These are phyloP conservation scores for Thomomys bottae DNA, from an alignment of 2,113 vertebrate species.

Conservation along the genomic window DNA sequence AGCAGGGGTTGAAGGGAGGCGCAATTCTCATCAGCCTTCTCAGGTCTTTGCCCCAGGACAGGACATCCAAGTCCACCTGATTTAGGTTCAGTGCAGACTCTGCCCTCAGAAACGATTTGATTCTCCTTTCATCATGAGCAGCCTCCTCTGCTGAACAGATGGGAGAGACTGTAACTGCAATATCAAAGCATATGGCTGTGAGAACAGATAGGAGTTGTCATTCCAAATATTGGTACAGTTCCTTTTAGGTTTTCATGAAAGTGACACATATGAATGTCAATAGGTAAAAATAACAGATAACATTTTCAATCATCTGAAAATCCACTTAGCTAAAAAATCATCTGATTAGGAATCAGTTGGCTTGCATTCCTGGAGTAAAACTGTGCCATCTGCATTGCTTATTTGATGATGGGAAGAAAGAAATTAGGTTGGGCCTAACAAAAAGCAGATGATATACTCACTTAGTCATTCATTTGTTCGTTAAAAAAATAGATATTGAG, in stretches of 20 bases:
- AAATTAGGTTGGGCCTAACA: slow-evolving; percentile 31
- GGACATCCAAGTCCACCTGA: not conserved
- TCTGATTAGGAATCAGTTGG: slow-evolving; percentile 44
- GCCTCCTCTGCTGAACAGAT: slow-evolving; percentile 60
- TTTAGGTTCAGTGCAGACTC: not conserved
- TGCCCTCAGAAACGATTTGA: slow-evolving; percentile 34
- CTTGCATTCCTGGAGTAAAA: not conserved
- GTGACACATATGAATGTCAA: slow-evolving; percentile 67
- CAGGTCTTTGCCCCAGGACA: not conserved
- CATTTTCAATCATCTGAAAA: slow-evolving; percentile 62
- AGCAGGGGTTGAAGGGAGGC: fast-evolving
- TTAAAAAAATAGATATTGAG: not conserved
- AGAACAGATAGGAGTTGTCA: slow-evolving; percentile 42
- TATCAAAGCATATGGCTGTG: slow-evolving; percentile 68
- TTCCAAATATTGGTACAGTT: slow-evolving; percentile 75
- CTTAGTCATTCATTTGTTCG: not conserved
- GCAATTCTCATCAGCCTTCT: not conserved
- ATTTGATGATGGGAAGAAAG: slow-evolving; percentile 13
- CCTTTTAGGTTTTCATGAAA: slow-evolving; percentile 63
- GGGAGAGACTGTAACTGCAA: slow-evolving; percentile 58
- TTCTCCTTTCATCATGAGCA: slow-evolving; percentile 45
- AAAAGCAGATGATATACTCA: not conserved
- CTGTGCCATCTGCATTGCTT: not conserved
- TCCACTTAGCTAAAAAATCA: slow-evolving; percentile 54
- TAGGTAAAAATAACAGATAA: slow-evolving; percentile 65